A percentile compares a stretch with the other conserved stretches of the same genome.
Evolutionary conservation across 2,888 invertebrate genomes (phyloP).

Genomic region (Drosophila leonis): DNA sequence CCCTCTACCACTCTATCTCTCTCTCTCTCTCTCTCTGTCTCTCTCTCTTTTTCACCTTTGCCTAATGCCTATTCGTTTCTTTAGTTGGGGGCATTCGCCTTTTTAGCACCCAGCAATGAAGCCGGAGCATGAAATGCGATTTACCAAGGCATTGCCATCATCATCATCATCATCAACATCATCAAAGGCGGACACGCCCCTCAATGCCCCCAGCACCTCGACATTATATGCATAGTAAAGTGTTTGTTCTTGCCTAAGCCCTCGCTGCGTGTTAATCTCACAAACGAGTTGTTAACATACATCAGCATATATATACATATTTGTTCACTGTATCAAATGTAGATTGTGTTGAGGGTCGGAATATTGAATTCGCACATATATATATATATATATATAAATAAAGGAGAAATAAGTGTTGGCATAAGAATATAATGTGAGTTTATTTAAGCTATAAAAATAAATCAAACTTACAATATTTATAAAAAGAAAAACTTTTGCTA

Average conservation of each 20-base stretch:
- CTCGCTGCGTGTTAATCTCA: constrained; percentile 52
- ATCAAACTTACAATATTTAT: no score
- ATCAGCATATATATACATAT: constrained; percentile 2
- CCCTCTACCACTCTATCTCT: background rate
- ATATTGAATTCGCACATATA: background rate
- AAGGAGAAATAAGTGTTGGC: background rate
- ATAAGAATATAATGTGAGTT: background rate
- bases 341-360: background rate
- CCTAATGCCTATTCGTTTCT: constrained; percentile 42
- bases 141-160: constrained; percentile 64
- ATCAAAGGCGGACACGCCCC: constrained; percentile 21
- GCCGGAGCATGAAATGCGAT: constrained; percentile 74
- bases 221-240: constrained; percentile 1
- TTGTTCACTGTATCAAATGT: background rate
- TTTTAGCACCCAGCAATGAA: constrained; percentile 72
- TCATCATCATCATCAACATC: constrained; percentile 28
- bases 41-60: constrained; percentile 27
- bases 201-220: background rate
- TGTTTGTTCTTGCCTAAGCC: constrained; percentile 16
- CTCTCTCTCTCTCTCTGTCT: background rate
- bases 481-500: no score
- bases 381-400: background rate
- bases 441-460: background rate
- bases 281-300: constrained; percentile 53
- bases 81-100: constrained; percentile 73